These are phyloP conservation scores for Galeopterus variegatus DNA, from an alignment of 2,113 vertebrate species.

Conservation along the genomic window DNA sequence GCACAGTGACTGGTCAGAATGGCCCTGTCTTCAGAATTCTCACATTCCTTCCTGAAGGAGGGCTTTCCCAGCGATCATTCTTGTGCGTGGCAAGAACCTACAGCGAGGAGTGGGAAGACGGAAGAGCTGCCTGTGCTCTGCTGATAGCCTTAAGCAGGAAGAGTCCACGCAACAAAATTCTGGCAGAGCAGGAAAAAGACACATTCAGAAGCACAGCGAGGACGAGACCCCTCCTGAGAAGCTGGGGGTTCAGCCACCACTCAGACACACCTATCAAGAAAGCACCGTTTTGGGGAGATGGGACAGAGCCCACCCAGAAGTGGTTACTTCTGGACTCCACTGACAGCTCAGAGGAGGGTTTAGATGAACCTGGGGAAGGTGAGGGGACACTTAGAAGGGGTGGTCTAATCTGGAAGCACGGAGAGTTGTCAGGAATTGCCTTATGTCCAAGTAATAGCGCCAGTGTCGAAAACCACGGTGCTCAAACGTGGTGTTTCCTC, in stretches of 20 bases:
- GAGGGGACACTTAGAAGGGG: background rate
- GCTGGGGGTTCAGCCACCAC: background rate
- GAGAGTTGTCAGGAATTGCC: background rate
- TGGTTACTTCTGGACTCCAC: constrained; percentile 67
- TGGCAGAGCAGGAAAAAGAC: background rate
- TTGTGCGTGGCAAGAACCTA: background rate
- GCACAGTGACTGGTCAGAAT: background rate
- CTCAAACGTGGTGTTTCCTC: background rate
- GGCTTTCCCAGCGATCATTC: background rate
- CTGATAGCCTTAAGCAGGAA: background rate
- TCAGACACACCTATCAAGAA: background rate
- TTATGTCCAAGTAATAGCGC: background rate
- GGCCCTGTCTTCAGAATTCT: background rate
- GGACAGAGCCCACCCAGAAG: background rate
- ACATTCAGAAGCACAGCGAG: background rate
- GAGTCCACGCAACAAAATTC: background rate
- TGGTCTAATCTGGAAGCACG: background rate
- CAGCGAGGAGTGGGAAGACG: background rate
- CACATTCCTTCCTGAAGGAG: background rate
- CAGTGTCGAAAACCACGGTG: background rate
- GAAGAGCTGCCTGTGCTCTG: background rate
- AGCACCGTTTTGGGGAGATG: background rate
- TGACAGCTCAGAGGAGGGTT: constrained; percentile 70
- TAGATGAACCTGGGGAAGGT: background rate
- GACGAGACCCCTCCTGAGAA: background rate